These are phyloP conservation scores for Vespertilio murinus DNA, from an alignment of 2,797 vertebrate species.

Conservation along the genomic window DNA sequence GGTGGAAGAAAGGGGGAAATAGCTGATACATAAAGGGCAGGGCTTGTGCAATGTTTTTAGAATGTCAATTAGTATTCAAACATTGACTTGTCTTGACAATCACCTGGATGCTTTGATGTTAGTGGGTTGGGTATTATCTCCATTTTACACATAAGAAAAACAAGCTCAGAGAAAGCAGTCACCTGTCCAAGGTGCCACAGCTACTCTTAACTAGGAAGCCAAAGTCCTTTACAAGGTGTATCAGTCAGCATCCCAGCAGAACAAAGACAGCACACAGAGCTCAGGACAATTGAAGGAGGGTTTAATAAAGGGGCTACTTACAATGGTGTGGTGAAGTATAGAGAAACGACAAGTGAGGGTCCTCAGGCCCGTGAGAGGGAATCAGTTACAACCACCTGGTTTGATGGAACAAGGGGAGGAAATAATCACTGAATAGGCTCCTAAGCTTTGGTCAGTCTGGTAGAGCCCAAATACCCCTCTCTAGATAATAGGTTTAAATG, in stretches of 20 bases:
- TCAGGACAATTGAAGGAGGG: not conserved
- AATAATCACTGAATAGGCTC: rapidly evolving
- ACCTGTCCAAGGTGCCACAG: not conserved
- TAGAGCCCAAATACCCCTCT: not conserved
- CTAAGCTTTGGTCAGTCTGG: not conserved
- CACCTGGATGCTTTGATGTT: not conserved
- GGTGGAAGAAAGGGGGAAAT: not conserved
- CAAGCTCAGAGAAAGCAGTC: not conserved
- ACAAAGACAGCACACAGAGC: not conserved
- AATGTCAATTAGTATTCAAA: not conserved
- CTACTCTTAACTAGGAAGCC: not conserved
- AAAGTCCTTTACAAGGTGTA: not conserved
- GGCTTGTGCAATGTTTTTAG: not conserved
- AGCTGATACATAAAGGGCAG: not conserved
- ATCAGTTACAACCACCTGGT: not conserved
- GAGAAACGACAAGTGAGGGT: rapidly evolving
- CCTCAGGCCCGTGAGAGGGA: no score
- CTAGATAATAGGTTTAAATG: not conserved
- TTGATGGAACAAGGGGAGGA: not conserved
- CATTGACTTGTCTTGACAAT: not conserved
- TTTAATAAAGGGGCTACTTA: not conserved
- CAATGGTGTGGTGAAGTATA: no score
- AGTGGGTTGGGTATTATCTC: not conserved
- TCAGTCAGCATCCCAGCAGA: not conserved
- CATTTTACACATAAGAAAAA: not conserved